Evolutionary conservation across 2,797 vertebrate species (phyloP), one percentile per base, ranked within the genome.

Genomic region (Potorous gilbertii): DNA sequence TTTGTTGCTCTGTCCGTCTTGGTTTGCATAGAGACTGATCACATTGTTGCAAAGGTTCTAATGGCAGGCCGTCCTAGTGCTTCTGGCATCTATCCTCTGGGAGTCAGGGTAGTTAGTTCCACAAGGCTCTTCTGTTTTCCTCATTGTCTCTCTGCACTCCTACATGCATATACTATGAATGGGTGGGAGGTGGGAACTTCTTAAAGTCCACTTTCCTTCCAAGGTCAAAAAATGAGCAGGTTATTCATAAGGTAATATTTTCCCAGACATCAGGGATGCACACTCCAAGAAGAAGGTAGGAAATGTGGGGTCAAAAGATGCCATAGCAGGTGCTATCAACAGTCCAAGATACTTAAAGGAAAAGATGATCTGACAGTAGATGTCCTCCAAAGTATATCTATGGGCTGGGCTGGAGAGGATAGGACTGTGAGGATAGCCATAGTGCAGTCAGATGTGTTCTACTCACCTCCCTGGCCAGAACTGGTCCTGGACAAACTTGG

Each of bases 161-260:
- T 95, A 91, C 91, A 9, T 24, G 6, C 8, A 18, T 92, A 28
- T n/a, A 91, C 93, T 97, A 0, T 4, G 94, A 90, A 81, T 0
- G 2, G 91, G 96, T 90, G 96, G 97, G 95, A 55, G 62, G 96
- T 95, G 0, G 34, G n/a, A 52, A 0, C 94, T 81, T 66, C 94
- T 29, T 0, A 90, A 24, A 18, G 55, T 55, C 94, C 0, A 24
- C 55, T 95, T 81, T 91, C 92, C 0, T 0, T 34, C 94, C 93
- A 95, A 54, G 94, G 1, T 93, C 74, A 50, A 12, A 94, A 93
- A 93, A 54, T 28, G 0, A 95, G 93, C 95, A 31, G 1, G 24
- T 97, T 59, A 40, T 94, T 96, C 66, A 11, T 0, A 89, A 91
- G 94, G 94, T 96, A 55, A 91, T 93, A 8, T 92, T 97, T 96